Conservation (phyloP, 2,797 vertebrate genomes). For the Malurus leucopterus region DNA sequence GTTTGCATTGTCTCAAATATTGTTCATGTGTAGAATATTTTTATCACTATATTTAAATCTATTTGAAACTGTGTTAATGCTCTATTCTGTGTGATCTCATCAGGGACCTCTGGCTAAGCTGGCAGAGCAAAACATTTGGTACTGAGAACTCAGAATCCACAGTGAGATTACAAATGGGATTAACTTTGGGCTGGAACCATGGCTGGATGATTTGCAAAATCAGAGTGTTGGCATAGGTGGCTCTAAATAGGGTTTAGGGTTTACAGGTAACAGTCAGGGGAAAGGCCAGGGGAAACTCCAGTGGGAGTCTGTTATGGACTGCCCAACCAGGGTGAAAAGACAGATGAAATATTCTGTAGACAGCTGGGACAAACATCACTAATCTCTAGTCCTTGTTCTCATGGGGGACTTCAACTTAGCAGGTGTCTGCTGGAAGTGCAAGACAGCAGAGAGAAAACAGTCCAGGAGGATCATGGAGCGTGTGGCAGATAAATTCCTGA, state of each 20-base stretch:
- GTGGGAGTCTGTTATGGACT: not conserved
- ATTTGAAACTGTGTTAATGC: not conserved
- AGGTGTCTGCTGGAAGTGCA: not conserved
- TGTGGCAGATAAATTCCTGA: not conserved
- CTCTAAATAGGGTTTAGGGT: not conserved
- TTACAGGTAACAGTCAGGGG: fast-evolving
- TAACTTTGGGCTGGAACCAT: not conserved
- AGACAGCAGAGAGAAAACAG: not conserved
- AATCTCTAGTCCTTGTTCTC: not conserved
- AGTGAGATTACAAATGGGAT: not conserved
- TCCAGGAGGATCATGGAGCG: not conserved
- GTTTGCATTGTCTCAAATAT: not conserved
- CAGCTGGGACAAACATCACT: not conserved
- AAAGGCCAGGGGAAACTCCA: not conserved
- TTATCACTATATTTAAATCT: not conserved
- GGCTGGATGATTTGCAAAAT: not conserved
- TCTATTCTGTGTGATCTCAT: not conserved
- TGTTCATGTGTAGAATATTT: not conserved
- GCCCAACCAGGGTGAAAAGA: not conserved
- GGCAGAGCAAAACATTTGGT: not conserved
- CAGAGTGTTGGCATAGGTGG: not conserved
- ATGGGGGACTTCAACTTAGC: not conserved
- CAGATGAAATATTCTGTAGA: not conserved
- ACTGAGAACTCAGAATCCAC: not conserved
- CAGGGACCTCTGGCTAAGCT: not conserved